phyloP scores from a whole-genome alignment of 2,797 vertebrate genomes.

The Sebastes cheni region DNA sequence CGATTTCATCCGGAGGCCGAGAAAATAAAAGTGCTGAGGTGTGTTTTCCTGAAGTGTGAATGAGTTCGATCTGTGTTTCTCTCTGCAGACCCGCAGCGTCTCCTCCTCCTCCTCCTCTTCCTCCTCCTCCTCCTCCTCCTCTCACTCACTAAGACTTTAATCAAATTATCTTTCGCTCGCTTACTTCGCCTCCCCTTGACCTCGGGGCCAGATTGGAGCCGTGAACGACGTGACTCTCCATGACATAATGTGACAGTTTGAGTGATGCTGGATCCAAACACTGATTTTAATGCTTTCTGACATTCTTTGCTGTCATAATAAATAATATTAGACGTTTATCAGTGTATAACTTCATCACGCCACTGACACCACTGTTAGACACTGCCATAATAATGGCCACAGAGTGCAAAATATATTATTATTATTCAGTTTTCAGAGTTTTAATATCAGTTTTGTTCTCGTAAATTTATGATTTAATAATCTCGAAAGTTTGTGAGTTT shows the following conservation, averaged over 20 bases:
- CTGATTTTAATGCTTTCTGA: not conserved
- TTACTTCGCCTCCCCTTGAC: slow-evolving; percentile 18
- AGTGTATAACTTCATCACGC: too few relatives aligned
- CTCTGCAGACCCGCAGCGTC: not conserved
- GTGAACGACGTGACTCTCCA: not conserved
- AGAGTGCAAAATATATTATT: too few relatives aligned
- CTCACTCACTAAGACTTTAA: slow-evolving; percentile 60
- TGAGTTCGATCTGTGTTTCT: slow-evolving; percentile 2
- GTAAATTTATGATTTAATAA: too few relatives aligned
- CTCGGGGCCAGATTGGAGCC: slow-evolving; percentile 1
- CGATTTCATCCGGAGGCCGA: not conserved
- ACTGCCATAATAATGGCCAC: too few relatives aligned
- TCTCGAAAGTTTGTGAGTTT: too few relatives aligned
- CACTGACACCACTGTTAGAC: too few relatives aligned
- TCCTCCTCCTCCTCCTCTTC: not conserved
- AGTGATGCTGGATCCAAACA: not conserved
- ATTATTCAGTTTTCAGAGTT: too few relatives aligned
- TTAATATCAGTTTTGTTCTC: too few relatives aligned
- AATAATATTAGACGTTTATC: not conserved
- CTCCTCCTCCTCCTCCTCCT: not conserved
- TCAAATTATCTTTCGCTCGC: slow-evolving; percentile 52
- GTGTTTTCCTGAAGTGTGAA: slow-evolving; percentile 25
- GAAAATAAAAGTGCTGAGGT: slow-evolving; percentile 18
- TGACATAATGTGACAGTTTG: not conserved
- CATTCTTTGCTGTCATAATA: not conserved